Evolutionary conservation across 1,140 invertebrate genomes (phyloP), one percentile per base, ranked within the genome.

Genomic region (Caenorhabditis brenneri): DNA sequence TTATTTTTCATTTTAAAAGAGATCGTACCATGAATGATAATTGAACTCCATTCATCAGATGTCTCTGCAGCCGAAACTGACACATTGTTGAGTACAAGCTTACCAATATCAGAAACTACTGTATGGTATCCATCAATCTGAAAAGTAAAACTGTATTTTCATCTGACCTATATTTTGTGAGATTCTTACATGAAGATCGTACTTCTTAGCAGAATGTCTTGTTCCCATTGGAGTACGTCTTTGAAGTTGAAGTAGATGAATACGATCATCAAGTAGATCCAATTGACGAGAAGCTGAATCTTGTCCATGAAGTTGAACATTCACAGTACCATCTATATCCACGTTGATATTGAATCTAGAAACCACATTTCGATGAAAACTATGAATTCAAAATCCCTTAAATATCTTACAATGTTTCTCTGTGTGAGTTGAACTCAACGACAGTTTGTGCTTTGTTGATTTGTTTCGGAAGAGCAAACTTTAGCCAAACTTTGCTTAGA

Each of bases 361-460:
- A 42, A n/a, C n/a, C n/a, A n/a, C n/a, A n/a, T n/a, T n/a, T n/a
- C n/a, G n/a, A 10, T 55, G 27, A 4, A 29, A 27, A 5, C 22
- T 55, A 10, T 27, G 22, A 19, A 22, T 27, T 22, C 22, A 27
- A 10, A n/a, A 51, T n/a, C 15, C 7, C n/a, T 19, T 5, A 51
- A 51, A 51, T 19, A 55, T 29, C 31, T 81, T 24, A 83, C 82
- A 83, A 55, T 29, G 82, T 83, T 24, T 83, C 82, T 49, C 82
- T 24, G 39, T 83, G 82, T 15, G 82, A 83, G 22, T 83, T 83
- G 42, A 83, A 83, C 31, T 83, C 82, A 33, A 83, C 53, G 22
- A 58, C 24, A 16, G 12, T 83, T 9, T 79, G 48, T 7, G 39
- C 48, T 79, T 39, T 29, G 27, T 39, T 39, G 16, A 36, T 46